Evolutionary conservation across 2,888 invertebrate genomes (phyloP).

Genomic region (Adelognathus sp.): DNA sequence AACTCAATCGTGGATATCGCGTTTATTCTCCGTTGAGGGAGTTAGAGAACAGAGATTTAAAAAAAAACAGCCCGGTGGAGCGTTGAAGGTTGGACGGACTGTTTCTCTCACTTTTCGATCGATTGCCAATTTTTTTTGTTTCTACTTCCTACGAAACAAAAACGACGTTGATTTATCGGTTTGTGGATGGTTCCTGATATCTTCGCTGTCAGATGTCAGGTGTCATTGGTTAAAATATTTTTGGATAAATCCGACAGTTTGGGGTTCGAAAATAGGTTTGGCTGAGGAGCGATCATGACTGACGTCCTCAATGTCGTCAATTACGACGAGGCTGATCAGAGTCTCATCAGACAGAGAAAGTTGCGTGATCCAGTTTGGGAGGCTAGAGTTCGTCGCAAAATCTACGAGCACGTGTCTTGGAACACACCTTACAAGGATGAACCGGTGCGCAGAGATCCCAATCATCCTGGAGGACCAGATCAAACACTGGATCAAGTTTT

Average conservation of each 20-base stretch:
- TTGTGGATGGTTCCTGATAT: background rate
- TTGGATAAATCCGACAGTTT: background rate
- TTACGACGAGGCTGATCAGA: conserved; percentile 5
- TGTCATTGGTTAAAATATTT: background rate
- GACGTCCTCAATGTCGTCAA: conserved; percentile 5
- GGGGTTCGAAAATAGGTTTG: background rate
- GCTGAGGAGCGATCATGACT: background rate
- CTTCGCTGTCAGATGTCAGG: background rate
- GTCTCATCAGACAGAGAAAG: background rate
- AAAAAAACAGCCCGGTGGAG: background rate
- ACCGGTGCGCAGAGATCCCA: background rate
- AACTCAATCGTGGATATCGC: conserved; percentile 39
- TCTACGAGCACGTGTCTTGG: conserved; percentile 49
- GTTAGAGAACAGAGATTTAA: background rate
- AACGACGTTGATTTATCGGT: conserved; percentile 14
- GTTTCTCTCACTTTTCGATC: conserved; percentile 11
- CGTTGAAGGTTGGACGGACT: background rate
- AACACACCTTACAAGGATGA: conserved; percentile 25
- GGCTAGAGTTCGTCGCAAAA: conserved; percentile 7
- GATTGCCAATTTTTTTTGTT: background rate
- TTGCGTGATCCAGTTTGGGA: conserved; percentile 27
- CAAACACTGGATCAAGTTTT: conserved; percentile 43
- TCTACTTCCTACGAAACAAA: background rate
- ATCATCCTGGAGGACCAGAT: background rate
- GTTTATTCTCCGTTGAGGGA: conserved; percentile 4